Base-by-base conservation (phyloP, 2,888 invertebrate genomes). In the Uropetala carovei region DNA sequence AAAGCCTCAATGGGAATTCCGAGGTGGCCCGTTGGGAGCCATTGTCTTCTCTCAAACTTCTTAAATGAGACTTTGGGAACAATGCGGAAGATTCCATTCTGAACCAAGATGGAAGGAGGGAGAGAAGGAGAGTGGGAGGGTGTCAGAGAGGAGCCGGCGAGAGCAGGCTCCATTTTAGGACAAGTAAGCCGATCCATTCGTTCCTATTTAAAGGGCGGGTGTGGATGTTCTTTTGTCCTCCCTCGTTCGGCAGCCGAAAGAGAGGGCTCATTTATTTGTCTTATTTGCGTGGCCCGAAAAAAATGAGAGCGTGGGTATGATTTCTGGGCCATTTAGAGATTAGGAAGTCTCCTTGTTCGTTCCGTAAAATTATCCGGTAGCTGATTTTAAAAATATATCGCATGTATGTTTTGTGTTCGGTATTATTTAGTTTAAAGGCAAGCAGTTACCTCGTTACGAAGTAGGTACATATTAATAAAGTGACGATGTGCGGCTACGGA, bases 41-140 rank as follows among this genome's bases (percentile, higher is more conserved):
- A 86, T 86, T 86, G 86, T 86, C 60, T 57, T 86, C 86, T 11
- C 58, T 85, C 85, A 85, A 43, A 43, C 43, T 43, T 43, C 43
- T 43, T 43, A 43, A 18, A 59, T 85, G 59, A 86, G 86, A 86
- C 60, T 58, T 59, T 16, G 30, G 58, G 60, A 86, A 60, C 60
- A 60, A 86, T 60, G 59, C 14, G 13, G 60, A 86, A 60, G 86
- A 86, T 56, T 59, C 27, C 4, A 60, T 30, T 86, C 59, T 27
- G 75, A 22, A 75, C 22, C 75, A 68, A 43, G 43, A 43, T 43
- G 43, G 43, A 5, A 43, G 5, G 43, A 5, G 43, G 43, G 43
- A 43, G 43, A 43, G 75, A 16, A 14, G 75, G 75, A 75, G 27
- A 14, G 16, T 64, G 11, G 64, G 64, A 27, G 75, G 75, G 75